Base-by-base conservation (phyloP, 1,140 invertebrate genomes). In the Hypothenemus hampei region DNA sequence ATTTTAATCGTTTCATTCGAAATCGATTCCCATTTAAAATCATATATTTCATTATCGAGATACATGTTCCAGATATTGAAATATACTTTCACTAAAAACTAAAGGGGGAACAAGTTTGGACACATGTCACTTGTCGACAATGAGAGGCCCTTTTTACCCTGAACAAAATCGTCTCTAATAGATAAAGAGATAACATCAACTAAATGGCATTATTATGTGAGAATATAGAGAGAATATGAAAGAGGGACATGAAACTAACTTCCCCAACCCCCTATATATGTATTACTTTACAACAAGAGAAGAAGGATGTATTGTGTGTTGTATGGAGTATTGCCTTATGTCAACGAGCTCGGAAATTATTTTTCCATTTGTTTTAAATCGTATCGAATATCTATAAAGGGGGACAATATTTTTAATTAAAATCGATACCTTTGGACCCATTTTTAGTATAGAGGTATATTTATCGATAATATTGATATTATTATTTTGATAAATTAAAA, bases 171-270 rank as follows among this genome's bases (percentile, higher is more conserved):
- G 36, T 37, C 48, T 40, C 18, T 36, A 51, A 41, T 51, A 41
- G 41, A 40, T 41, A 41, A 36, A 24, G 7, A 51, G 48, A 51
- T 41, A 51, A 41, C 22, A 51, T 51, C 36, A 24, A 8, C 48
- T 51, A 51, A 51, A 51, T 51, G 48, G 48, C 48, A 51, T 51
- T 51, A 51, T 51, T 51, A 51, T 24, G 31, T n/a, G 37, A 19
- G 37, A 29, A 20, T 41, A 37, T 51, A 41, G 37, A 15, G 23
- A 19, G 18, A 10, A 16, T 29, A 48, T 21, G 24, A 51, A 31
- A 41, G 36, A 18, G 15, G 22, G 36, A 40, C n/a, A n/a, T n/a
- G n/a, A n/a, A n/a, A n/a, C n/a, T n/a, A n/a, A n/a, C n/a, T n/a
- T n/a, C n/a, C n/a, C n/a, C n/a, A 37, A 7, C 24, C n/a, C 23